Conservation (phyloP, 2,888 invertebrate genomes). For the Himalopsyche japonica region DNA sequence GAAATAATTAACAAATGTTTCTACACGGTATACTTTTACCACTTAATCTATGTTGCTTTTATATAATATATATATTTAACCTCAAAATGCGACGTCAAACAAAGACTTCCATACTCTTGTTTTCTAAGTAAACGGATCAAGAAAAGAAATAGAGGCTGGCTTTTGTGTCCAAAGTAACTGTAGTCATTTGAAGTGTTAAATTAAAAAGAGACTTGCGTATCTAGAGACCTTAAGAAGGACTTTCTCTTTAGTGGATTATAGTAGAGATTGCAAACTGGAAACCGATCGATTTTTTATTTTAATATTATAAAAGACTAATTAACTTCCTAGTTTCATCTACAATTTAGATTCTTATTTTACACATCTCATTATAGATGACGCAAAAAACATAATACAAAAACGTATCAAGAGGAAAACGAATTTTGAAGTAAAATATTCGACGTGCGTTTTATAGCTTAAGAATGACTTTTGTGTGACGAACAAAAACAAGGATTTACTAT, state of each 20-base stretch:
- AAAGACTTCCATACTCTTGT: not conserved
- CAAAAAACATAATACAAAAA: not conserved
- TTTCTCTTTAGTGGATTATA: not conserved
- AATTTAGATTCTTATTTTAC: too few relatives aligned
- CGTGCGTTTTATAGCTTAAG: too few relatives aligned
- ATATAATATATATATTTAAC: not conserved
- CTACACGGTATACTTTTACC: not conserved
- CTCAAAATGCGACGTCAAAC: not conserved
- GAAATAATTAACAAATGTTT: too few relatives aligned
- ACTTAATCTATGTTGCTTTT: not conserved
- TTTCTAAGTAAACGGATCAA: not conserved
- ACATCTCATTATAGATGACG: too few relatives aligned
- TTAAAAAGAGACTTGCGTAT: not conserved
- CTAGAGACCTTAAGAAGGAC: not conserved
- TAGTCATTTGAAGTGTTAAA: slow-evolving; percentile 1
- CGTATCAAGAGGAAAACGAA: not conserved
- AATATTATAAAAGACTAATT: too few relatives aligned
- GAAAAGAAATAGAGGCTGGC: not conserved
- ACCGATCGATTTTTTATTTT: not conserved
- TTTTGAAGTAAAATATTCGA: too few relatives aligned
- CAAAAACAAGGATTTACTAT: too few relatives aligned
- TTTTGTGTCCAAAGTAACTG: not conserved
- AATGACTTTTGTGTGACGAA: too few relatives aligned
- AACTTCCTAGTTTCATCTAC: too few relatives aligned
- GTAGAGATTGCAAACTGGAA: not conserved